Percentiles rank a stretch among this genome's conserved stretches.
These are phyloP conservation scores for Agapostemon virescens DNA, from an alignment of 2,888 invertebrate genomes.

Conservation along the genomic window DNA sequence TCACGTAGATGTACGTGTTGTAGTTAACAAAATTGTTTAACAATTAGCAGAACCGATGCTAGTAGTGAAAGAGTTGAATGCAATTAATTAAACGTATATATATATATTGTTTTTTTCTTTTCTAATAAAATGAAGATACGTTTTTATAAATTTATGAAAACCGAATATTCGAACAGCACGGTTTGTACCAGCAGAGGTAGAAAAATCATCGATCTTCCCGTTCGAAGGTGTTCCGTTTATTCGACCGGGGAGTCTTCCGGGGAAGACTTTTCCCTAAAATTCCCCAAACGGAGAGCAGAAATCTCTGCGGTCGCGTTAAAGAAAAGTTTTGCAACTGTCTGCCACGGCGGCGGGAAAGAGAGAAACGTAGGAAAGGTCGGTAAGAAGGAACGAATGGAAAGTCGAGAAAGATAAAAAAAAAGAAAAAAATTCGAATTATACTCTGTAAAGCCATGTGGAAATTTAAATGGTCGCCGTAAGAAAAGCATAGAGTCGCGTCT, in stretches of 20 bases:
- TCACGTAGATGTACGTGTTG: too few species aligned
- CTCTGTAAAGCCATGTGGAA: conserved; percentile 55
- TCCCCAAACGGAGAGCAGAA: background rate
- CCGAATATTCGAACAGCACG: too few species aligned
- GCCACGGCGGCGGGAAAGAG: background rate
- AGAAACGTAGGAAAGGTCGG: background rate
- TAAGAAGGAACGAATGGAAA: conserved; percentile 19
- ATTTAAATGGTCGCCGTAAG: conserved; percentile 56
- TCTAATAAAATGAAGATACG: too few species aligned
- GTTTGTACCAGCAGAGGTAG: background rate
- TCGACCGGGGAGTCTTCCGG: background rate
- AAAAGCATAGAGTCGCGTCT: conserved; percentile 40
- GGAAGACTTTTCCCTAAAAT: conserved; percentile 25
- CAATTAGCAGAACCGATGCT: too few species aligned
- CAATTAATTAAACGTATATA: too few species aligned
- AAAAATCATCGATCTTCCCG: background rate
- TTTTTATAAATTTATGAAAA: too few species aligned
- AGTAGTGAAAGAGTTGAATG: too few species aligned
- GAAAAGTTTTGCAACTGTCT: conserved; percentile 45
- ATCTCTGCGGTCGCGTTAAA: conserved; percentile 20
- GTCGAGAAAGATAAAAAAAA: conserved; percentile 48
- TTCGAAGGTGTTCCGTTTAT: background rate
- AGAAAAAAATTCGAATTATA: conserved; percentile 54
- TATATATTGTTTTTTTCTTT: too few species aligned
- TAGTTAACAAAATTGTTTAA: too few species aligned